Percentiles rank a stretch among this genome's conserved stretches.
Evolutionary conservation across 2,888 invertebrate genomes (phyloP).

Genomic region (Troilus luridus): DNA sequence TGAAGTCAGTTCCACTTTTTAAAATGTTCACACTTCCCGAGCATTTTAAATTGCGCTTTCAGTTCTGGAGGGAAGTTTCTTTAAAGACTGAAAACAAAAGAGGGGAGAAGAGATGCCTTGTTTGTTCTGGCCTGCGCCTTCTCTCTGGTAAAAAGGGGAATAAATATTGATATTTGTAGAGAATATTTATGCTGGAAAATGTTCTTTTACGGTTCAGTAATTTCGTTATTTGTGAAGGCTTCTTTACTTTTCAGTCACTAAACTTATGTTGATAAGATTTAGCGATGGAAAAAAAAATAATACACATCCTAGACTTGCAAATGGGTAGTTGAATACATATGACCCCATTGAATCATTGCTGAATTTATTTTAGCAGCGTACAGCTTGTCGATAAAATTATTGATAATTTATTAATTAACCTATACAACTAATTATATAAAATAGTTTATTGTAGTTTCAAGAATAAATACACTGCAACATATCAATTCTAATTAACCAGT

Average conservation of each 20-base stretch:
- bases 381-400: too few species aligned
- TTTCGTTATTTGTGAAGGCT: neutral
- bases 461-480: too few species aligned
- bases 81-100: neutral
- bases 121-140: neutral
- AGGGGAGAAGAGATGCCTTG: neutral
- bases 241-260: neutral
- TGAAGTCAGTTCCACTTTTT: neutral
- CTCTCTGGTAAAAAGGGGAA: neutral
- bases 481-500: too few species aligned
- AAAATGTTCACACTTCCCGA: neutral
- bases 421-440: too few species aligned
- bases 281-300: neutral
- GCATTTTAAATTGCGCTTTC: neutral
- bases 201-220: neutral
- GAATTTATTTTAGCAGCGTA: too few species aligned
- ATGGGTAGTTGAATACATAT: too few species aligned
- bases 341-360: too few species aligned
- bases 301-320: too few species aligned
- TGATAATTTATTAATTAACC: too few species aligned
- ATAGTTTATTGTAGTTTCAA: too few species aligned
- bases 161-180: constrained; percentile 27
- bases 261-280: neutral
- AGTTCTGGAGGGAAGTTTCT: neutral
- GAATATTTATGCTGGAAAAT: constrained; percentile 7